Evolutionary conservation across 1,140 invertebrate species (phyloP).

Genomic region (Philaenus spumarius): DNA sequence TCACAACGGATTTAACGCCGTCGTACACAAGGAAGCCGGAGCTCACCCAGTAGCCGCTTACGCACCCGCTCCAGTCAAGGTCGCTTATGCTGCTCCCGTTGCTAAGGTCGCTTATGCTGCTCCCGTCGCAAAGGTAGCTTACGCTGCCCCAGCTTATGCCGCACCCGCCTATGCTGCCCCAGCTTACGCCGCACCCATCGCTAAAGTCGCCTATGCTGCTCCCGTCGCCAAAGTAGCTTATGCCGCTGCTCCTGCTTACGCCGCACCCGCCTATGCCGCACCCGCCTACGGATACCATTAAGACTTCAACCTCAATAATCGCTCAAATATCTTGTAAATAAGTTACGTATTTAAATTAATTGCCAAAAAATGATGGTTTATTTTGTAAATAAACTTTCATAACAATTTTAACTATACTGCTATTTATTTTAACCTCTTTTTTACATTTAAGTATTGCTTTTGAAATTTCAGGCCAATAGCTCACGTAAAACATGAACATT

Average conservation of each 20-base stretch:
- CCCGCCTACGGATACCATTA: neutral
- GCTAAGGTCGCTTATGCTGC: neutral
- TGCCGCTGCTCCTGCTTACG: neutral
- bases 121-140: too few relatives aligned
- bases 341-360: too few relatives aligned
- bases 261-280: neutral
- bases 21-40: neutral
- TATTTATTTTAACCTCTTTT: too few relatives aligned
- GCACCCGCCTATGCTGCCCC: neutral
- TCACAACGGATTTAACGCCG: neutral
- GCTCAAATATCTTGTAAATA: too few relatives aligned
- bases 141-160: too few relatives aligned
- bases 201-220: neutral
- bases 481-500: too few relatives aligned
- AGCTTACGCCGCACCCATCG: neutral
- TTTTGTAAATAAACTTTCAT: too few relatives aligned
- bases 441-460: too few relatives aligned
- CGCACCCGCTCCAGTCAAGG: neutral
- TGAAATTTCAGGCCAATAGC: too few relatives aligned
- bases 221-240: neutral
- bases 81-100: neutral
- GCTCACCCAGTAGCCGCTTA: neutral
- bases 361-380: too few relatives aligned
- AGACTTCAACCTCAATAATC: too few relatives aligned
- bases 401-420: too few relatives aligned